Conservation (phyloP, 2,888 invertebrate species). For the Andricus quercusramuli region DNA sequence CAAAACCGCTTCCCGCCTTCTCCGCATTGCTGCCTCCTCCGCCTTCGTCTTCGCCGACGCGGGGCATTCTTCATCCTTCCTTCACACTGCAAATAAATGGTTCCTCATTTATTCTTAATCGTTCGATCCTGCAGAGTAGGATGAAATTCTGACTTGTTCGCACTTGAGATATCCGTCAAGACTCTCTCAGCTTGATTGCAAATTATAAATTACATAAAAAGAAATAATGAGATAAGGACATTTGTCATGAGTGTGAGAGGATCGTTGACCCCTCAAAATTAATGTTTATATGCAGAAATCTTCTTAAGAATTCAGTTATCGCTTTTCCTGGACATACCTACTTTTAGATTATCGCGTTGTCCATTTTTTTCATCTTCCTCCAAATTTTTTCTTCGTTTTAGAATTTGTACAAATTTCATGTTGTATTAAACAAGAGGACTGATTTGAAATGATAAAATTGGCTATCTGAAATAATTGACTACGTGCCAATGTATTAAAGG, state of each 20-base stretch:
- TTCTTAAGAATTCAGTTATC: not conserved
- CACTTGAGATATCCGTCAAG: not conserved
- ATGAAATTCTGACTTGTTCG: not conserved
- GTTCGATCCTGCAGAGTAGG: not conserved
- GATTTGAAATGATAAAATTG: too few relatives aligned
- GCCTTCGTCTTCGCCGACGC: slow-evolving; percentile 73
- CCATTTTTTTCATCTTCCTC: not conserved
- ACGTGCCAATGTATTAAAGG: too few relatives aligned
- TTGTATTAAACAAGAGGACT: too few relatives aligned
- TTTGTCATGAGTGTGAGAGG: not conserved
- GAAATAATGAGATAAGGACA: not conserved
- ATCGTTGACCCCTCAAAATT: not conserved
- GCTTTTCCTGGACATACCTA: not conserved
- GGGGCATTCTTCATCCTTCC: slow-evolving; percentile 78
- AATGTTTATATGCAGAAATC: not conserved
- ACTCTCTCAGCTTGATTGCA: not conserved
- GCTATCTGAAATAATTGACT: too few relatives aligned
- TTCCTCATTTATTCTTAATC: slow-evolving; percentile 29
- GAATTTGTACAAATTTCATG: not conserved
- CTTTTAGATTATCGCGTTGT: not conserved
- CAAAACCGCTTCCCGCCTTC: slow-evolving; percentile 64
- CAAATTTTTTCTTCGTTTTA: not conserved
- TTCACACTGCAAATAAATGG: slow-evolving; percentile 60
- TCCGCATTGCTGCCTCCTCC: slow-evolving; percentile 64
- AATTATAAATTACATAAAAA: slow-evolving; percentile 3